Base-by-base conservation (phyloP, 2,888 invertebrate genomes). In the Alloplasta piceator region DNA sequence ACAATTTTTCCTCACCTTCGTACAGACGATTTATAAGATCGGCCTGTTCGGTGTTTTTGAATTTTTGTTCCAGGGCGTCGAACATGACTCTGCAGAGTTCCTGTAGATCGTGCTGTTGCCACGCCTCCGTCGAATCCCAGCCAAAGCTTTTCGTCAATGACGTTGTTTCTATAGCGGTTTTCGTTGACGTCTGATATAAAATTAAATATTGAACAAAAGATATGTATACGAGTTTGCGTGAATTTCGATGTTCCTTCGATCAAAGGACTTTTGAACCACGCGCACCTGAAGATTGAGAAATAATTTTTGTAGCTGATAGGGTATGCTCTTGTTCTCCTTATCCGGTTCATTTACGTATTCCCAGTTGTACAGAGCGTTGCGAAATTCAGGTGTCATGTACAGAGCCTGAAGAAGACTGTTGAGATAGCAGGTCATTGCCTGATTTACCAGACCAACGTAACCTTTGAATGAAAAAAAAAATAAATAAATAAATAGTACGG, bases 101-200 rank as follows among this genome's bases (percentile, higher is more conserved):
- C 91, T 98, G 98, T 67, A 98, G 97, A 90, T 98, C 98, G 89
- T 98, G 98, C 89, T 98, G 98, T 87, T 98, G 97, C 96, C 97
- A 98, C 0, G 97, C 97, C 92, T 97, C 97, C 78, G 96, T 95
- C 52, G 96, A 96, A 89, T 97, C 96, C 98, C 98, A 98, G 38
- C 97, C 98, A 92, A 98, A 98, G 90, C 97, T 97, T 83, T 94
- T 95, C 0, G 98, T 98, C 77, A 98, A 92, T 86, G 97, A 96
- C 10, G 96, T 97, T 3, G 98, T 98, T 92, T 97, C 97, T 9
- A 97, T 95, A 0, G 97, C 96, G 36, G 94, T 93, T 88, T 96
- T 96, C 41, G 94, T 93, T 39, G 97, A 97, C 0, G 97, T 97
- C 95, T 97, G 87, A 16, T 85, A 68, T 82, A 83, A 39, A 36